Conservation (phyloP, 2,888 invertebrate species). For the Pteria penguin region DNA sequence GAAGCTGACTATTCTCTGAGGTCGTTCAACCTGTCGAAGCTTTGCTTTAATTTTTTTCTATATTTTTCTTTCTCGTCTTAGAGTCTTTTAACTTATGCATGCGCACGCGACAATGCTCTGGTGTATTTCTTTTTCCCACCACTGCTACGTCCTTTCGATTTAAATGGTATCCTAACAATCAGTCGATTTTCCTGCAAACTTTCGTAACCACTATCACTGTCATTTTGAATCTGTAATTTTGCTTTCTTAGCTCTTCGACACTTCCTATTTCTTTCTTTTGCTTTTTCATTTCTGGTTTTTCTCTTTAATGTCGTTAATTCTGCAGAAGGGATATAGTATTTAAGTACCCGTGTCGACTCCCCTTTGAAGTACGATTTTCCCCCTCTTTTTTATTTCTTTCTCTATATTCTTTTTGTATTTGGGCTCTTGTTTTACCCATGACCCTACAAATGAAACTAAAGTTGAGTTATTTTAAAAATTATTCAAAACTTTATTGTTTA, state of each 20-base stretch:
- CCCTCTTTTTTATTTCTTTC: neutral
- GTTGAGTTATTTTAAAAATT: no score
- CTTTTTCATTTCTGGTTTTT: neutral
- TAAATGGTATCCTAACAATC: neutral
- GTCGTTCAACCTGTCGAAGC: neutral
- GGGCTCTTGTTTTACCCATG: neutral
- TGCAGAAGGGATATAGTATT: neutral
- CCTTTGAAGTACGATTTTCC: neutral
- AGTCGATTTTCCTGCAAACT: neutral
- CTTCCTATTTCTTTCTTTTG: constrained; percentile 4
- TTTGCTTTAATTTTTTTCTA: neutral
- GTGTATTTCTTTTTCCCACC: constrained; percentile 3
- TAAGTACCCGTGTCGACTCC: neutral
- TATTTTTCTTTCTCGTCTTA: neutral
- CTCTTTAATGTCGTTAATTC: neutral
- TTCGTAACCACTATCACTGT: neutral
- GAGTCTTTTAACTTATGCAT: neutral
- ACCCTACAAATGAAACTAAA: no score
- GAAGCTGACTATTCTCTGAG: neutral
- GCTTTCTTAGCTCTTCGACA: neutral
- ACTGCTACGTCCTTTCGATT: neutral
- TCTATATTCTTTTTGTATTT: constrained; percentile 1
- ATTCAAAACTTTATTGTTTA: no score
- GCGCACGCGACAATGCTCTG: neutral
- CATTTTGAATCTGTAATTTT: neutral